Evolutionary conservation across 1,140 invertebrate species (phyloP), one percentile per base, ranked within the genome.

Genomic region (Venturia canescens): DNA sequence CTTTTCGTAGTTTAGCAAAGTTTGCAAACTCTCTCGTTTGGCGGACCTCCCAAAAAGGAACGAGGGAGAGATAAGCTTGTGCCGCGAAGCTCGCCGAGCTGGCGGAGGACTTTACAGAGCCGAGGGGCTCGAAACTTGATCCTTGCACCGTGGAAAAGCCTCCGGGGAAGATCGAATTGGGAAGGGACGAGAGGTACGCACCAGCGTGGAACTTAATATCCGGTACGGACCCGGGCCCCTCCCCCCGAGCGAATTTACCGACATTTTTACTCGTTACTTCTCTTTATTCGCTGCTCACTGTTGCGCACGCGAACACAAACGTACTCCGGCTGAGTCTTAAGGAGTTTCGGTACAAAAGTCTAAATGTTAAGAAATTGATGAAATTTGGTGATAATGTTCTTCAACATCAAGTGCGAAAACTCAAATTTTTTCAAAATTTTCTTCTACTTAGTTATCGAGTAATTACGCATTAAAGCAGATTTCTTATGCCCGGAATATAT

Each of bases 51-150:
- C 60, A 15, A 63, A 26, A 23, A 26, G 1, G 21, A 26, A 1
- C 2, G n/a, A 63, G 21, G 9, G 60, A 4, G n/a, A 26, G 60
- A 23, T 21, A 63, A 23, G 21, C 9, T 23, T 63, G 6, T 63
- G n/a, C 1, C 60, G 18, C 60, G 23, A 53, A 23, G 60, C 21
- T 63, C 60, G n/a, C 16, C n/a, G 50, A 26, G 60, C n/a, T n/a
- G n/a, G n/a, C n/a, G 27, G 23, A 63, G 13, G 23, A 26, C 60
- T 26, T 63, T 27, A 26, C 21, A 26, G 60, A 63, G 60, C 60
- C 60, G 9, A 63, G 23, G 60, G 60, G 23, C 60, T 63, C 27
- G 60, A 63, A 63, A 63, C 60, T 63, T 63, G 60, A 63, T 26
- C 60, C 23, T 44, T 1, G 38, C 50, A 53, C 21, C 6, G 60